Base-by-base conservation (phyloP, 2,888 invertebrate genomes). In the Agriopis leucophaearia region DNA sequence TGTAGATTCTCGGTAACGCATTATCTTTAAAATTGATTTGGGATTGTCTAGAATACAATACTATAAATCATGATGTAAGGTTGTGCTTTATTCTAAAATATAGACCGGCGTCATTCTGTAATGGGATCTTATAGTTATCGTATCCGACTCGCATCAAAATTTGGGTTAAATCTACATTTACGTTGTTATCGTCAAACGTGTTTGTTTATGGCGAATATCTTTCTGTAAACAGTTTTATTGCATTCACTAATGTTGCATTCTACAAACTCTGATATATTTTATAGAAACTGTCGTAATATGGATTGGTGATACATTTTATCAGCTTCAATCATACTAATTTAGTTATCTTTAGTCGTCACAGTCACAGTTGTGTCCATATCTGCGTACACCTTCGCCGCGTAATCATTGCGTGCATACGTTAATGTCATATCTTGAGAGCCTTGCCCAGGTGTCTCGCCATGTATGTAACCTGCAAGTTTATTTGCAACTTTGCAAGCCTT, bases 361-460 rank as follows among this genome's bases (percentile, higher is more conserved):
- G 27, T 77, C 35, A 51, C 60, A 75, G 16, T 57, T 79, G 74
- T 78, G 81, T 78, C 78, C 77, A 74, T 79, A 80, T 81, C 82
- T 73, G 72, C 63, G 66, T 66, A 74, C 67, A 59, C 15, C 61
- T 70, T 10, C 44, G 65, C 69, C 78, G 80, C 82, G 85, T 89
- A 88, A 90, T 86, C 79, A 78, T 83, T 84, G 84, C 86, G 77
- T 84, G 81, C 79, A 80, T 81, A 54, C 47, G 54, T 69, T 84
- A 87, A 87, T 88, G 87, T 86, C 86, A 87, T 87, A 84, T 85
- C 86, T 87, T 80, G 86, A 86, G 82, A 87, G 85, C 89, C 90
- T 91, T 88, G 90, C 80, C 83, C 87, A 87, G 81, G 85, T 87
- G 85, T 84, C 85, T 85, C 88, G 85, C 81, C 89, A 89, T 91